Evolutionary conservation across 2,888 invertebrate genomes (phyloP).

Genomic region (Conus canariensis): DNA sequence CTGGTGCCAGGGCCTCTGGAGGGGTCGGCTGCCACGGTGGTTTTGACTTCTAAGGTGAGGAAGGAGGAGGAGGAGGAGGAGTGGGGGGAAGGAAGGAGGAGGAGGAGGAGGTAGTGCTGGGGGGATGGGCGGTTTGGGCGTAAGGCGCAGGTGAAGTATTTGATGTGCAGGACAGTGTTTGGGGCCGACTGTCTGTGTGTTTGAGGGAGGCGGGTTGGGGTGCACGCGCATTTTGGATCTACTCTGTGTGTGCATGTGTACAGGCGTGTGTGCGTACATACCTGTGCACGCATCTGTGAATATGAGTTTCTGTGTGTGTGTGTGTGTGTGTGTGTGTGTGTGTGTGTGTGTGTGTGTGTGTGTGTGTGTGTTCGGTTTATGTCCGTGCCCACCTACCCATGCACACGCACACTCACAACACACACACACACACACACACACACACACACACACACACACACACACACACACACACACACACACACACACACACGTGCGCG

Average conservation of each 20-base stretch:
- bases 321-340: too few species aligned
- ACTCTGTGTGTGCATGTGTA: not conserved
- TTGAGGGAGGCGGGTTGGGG: not conserved
- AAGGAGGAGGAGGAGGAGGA: too few species aligned
- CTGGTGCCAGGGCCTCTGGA: conserved; percentile 37
- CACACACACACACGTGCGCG: too few species aligned
- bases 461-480: too few species aligned
- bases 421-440: too few species aligned
- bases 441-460: too few species aligned
- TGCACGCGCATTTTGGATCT: not conserved
- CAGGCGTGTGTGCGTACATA: not conserved
- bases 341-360: not conserved
- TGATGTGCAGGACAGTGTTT: not conserved
- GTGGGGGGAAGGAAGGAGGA: too few species aligned
- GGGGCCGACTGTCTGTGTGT: not conserved
- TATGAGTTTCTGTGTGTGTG: not conserved
- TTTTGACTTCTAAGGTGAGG: conserved; percentile 38
- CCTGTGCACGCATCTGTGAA: too few species aligned
- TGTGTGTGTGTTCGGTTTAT: too few species aligned
- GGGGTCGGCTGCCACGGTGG: conserved; percentile 26
- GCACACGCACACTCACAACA: too few species aligned
- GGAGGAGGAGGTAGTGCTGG: not conserved
- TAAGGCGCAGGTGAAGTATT: not conserved
- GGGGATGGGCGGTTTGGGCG: too few species aligned
- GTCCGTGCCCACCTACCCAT: too few species aligned